phyloP scores from a whole-genome alignment of 2,888 invertebrate genomes.

The Stictocephala bisonia region DNA sequence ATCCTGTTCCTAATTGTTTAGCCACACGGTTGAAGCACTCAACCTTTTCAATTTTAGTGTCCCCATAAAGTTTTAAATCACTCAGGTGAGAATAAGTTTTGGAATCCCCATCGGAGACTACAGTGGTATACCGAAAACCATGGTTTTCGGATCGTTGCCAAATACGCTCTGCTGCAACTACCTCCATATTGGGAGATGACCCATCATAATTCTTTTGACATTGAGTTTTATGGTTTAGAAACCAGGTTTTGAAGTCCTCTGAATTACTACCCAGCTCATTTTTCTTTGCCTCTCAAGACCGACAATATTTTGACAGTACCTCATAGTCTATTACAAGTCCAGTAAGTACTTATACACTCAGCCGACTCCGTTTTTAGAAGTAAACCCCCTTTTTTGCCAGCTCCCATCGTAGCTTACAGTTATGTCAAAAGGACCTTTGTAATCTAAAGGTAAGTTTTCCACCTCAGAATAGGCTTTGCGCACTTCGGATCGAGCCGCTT shows the following conservation, averaged over 20 bases:
- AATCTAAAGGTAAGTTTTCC: constrained; percentile 10
- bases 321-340: background rate
- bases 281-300: constrained; percentile 5
- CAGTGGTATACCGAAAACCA: constrained; percentile 41
- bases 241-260: constrained; percentile 9
- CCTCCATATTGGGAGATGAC: constrained; percentile 21
- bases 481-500: constrained; percentile 11
- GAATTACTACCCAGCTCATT: constrained; percentile 9
- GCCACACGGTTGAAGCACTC: constrained; percentile 4
- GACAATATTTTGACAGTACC: background rate
- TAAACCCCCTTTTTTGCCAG: background rate
- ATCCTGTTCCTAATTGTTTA: background rate
- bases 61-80: constrained; percentile 17
- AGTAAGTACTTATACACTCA: background rate
- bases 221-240: constrained; percentile 4
- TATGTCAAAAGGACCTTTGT: background rate
- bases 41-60: constrained; percentile 4
- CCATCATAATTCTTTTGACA: constrained; percentile 12
- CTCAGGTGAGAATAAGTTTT: constrained; percentile 3
- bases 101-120: background rate
- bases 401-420: background rate
- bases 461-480: background rate
- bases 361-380: background rate
- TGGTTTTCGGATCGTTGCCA: background rate
- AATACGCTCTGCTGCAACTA: constrained; percentile 19